Percentiles rank a stretch among this genome's conserved stretches.
These are phyloP conservation scores for Mionectes macconnelli DNA, from an alignment of 2,113 vertebrate species.

Conservation along the genomic window DNA sequence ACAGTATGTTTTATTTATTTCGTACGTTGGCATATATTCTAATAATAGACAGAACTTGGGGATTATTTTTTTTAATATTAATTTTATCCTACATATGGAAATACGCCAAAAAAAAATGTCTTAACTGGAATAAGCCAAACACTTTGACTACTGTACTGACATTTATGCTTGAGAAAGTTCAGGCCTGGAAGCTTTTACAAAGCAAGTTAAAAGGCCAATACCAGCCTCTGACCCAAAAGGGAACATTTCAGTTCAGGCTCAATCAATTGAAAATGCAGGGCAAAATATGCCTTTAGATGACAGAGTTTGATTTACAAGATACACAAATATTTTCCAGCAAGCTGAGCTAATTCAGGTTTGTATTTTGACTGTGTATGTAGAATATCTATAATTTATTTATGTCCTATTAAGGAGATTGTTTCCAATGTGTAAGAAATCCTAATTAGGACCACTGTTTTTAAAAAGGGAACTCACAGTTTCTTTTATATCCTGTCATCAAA, in stretches of 20 bases:
- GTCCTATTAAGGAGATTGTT: conserved; percentile 19
- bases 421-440: background rate
- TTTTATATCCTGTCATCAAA: conserved; percentile 14
- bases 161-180: conserved; percentile 69
- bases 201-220: conserved; percentile 55
- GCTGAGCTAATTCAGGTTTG: conserved; percentile 17
- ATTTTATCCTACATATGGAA: background rate
- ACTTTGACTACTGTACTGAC: conserved; percentile 56
- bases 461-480: background rate
- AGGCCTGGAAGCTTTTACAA: conserved; percentile 59
- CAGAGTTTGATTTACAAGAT: conserved; percentile 21
- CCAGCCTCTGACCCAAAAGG: conserved; percentile 62
- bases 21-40: background rate
- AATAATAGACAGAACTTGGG: background rate
- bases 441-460: conserved; percentile 32
- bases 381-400: conserved; percentile 18
- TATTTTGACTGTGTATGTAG: background rate
- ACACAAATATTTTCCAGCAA: background rate
- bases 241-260: conserved; percentile 49
- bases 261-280: conserved; percentile 57
- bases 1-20: background rate
- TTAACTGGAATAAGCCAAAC: background rate
- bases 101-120: background rate
- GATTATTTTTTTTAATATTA: background rate
- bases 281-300: conserved; percentile 22